Base-by-base conservation (phyloP, 37 sponge, comb jelly and placozoan genomes). In the Chondrilla cf. caribensis region DNA sequence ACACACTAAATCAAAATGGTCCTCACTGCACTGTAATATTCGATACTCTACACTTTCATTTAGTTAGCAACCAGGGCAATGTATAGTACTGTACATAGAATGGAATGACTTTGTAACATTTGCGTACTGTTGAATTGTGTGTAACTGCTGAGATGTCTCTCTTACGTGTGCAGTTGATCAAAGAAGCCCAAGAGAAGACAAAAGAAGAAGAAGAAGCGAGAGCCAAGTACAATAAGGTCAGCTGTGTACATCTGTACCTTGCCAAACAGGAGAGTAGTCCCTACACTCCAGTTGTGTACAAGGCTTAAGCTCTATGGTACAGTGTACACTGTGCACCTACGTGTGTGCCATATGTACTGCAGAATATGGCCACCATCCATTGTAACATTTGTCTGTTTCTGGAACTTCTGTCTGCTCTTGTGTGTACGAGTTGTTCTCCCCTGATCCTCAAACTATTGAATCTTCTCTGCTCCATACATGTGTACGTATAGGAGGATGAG, bases 161-260 rank as follows among this genome's bases (percentile, higher is more conserved):
- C 64, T 62, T 29, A 9, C 64, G 4, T 62, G 64, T 62, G 4
- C 41, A 90, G 86, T 62, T 94, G 81, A 38, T 94, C 33, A 32
- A 67, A 70, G 94, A 94, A 58, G 94, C 94, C 0, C 90, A 94
- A 65, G 84, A 84, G 6, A 77, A 78, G 32, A 36, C 85, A 9
- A 90, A 70, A 57, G 19, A 15, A 31, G 77, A 83, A 44, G 84
- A 77, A 71, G 83, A 68, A 54, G 70, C 38, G 57, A 32, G 36
- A 26, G 22, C 31, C 25, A 39, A 54, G 14, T 2, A 31, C 51
- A 70, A 47, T 25, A 29, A n/a, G 37, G 22, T 8, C 6, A 32
- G 44, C 15, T 65, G 3, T 62, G 29, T 62, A 55, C 25, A 21
- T 7, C 26, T 77, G 24, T 39, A 8, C 37, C 28, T 38, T 14